Evolutionary conservation across 2,888 invertebrate genomes (phyloP), one percentile per base, ranked within the genome.

Genomic region (Byasa hedistus): DNA sequence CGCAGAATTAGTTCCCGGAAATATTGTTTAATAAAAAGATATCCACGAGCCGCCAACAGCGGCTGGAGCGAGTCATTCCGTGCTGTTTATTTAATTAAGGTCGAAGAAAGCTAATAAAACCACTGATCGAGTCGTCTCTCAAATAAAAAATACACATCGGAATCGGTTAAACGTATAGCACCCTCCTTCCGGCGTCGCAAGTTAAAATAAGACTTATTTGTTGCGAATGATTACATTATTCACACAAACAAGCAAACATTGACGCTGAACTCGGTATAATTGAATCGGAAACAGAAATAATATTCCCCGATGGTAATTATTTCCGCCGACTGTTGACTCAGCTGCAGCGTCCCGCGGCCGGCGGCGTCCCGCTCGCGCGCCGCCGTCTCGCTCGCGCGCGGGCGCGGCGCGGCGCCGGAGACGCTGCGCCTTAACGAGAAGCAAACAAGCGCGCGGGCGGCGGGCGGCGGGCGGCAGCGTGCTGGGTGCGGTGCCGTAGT

Each of bases 241-340:
- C 22, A 51, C 21, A 23, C 23, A 23, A 21, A 57, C 27, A 57
- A 27, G 32, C 57, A 57, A 32, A 19, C 57, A 21, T 19, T 32
- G 22, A 17, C 32, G 23, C 23, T 15, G 15, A 36, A 55, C 32
- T 48, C 48, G n/a, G 44, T 44, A 54, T 57, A 66, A 66, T 66
- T 63, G 62, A 58, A 63, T 58, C 54, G 62, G 44, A 63, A 66
- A 59, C 59, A 66, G 66, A 61, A 32, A 59, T 66, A 66, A 66
- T 48, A 51, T 66, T 66, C 52, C 24, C 32, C 4, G 21, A 59
- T 21, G 54, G 62, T 66, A 63, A 63, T 63, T 59, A 58, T 66
- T 66, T 39, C 62, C 55, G 54, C 27, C 23, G 39, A 32, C 21
- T 66, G 66, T 66, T 66, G 62, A 55, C 58, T 62, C 66, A 62